These are phyloP conservation scores for Saccostrea cuccullata DNA, from an alignment of 1,140 invertebrate genomes.

Conservation along the genomic window DNA sequence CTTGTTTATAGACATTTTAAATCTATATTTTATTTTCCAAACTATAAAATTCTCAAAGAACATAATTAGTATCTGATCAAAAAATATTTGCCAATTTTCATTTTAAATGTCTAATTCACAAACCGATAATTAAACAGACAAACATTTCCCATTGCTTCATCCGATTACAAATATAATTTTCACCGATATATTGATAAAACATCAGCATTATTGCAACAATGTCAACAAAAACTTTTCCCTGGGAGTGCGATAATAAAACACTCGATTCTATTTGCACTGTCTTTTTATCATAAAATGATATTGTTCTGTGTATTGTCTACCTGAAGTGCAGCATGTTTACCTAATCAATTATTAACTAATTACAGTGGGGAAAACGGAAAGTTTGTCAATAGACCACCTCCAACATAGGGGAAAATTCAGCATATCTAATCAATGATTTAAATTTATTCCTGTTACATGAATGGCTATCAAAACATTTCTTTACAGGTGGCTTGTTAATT, in stretches of 20 bases:
- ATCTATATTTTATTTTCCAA: no score
- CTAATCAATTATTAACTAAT: slow-evolving; percentile 35
- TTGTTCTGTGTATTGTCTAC: not conserved
- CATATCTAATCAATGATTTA: not conserved
- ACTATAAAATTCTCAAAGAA: no score
- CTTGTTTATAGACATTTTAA: no score
- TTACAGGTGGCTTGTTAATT: not conserved
- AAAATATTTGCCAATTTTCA: not conserved
- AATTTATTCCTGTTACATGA: not conserved
- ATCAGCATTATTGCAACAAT: not conserved
- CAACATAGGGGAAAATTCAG: not conserved
- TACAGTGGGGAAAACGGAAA: not conserved
- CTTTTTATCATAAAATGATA: slow-evolving; percentile 21
- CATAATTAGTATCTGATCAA: no score
- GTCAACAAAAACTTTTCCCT: slow-evolving; percentile 1
- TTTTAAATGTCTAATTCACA: not conserved
- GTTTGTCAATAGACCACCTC: not conserved
- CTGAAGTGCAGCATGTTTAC: not conserved
- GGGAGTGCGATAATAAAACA: not conserved
- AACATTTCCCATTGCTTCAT: not conserved
- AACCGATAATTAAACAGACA: not conserved
- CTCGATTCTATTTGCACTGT: slow-evolving; percentile 9
- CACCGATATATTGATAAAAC: not conserved
- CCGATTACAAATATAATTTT: not conserved
- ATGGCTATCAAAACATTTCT: not conserved